Evolutionary conservation across 2,888 invertebrate species (phyloP), one percentile per base, ranked within the genome.

Genomic region (Charanyca ferruginea): DNA sequence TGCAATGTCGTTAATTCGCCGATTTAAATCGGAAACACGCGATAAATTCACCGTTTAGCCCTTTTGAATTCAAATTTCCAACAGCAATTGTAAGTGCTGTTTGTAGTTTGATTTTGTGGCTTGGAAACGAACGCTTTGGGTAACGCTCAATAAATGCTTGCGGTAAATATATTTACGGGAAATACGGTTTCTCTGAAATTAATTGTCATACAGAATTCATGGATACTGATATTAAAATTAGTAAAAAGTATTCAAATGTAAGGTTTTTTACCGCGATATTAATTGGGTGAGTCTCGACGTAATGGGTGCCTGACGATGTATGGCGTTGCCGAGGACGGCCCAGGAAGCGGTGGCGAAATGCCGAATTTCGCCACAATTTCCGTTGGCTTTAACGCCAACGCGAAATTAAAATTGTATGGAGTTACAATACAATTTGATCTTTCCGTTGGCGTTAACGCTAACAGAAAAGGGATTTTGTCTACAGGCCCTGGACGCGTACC

Each of bases 11-110:
- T 94, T 94, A 93, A 94, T 94, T 92, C 90, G 91, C 84, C 92
- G 93, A 93, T 94, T 94, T 91, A 91, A 93, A 94, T 94, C 93
- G 93, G 92, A 92, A 93, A 92, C 93, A 91, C 89, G 93, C 93
- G 90, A 94, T 94, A 93, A 93, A 94, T 94, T 93, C 84, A 81
- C 85, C 91, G 87, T 90, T 93, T 92, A 91, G 87, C 90, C 91
- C 89, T 91, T 92, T 90, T 91, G 89, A 88, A 91, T 91, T 88
- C 91, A 87, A 89, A 91, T 86, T 87, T 80, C 83, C 73, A 83
- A 83, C 84, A 66, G 82, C 73, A 86, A 87, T 88, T 86, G 85
- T 83, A 81, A 80, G 72, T 68, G 75, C 71, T 77, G 68, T 67
- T 80, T 68, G 59, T 73, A 79, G 65, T 77, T 79, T 60, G 47